These are phyloP conservation scores for Tringa solitaria DNA, from an alignment of 2,113 vertebrate genomes.

Conservation along the genomic window DNA sequence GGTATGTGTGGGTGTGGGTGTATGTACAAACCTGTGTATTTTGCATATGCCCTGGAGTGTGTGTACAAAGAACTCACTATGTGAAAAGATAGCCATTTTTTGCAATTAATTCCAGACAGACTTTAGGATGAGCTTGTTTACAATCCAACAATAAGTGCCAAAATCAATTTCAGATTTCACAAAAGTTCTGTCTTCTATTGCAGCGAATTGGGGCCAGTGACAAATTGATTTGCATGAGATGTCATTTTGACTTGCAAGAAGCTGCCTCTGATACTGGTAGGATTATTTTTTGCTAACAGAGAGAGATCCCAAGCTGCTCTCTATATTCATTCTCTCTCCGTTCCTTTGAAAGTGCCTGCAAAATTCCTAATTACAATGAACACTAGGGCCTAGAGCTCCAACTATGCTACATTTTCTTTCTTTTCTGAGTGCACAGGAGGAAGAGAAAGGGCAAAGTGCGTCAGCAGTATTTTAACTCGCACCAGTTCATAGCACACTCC, in stretches of 20 bases:
- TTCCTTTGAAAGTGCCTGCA: not conserved
- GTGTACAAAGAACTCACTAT: rapidly evolving
- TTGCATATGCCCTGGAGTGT: rapidly evolving
- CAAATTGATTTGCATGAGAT: not conserved
- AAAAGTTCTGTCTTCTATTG: not conserved
- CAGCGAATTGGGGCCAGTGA: not conserved
- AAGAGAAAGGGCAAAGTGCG: not conserved
- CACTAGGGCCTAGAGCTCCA: not conserved
- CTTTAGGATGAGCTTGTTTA: not conserved
- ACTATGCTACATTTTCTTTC: not conserved
- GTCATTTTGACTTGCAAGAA: not conserved
- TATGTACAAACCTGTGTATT: not conserved
- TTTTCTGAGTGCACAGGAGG: not conserved
- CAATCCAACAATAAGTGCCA: not conserved
- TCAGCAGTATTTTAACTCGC: not conserved
- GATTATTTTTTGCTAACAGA: not conserved
- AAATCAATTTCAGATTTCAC: not conserved
- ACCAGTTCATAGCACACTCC: not conserved
- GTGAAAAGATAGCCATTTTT: not conserved
- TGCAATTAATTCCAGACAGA: not conserved
- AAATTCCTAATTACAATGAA: not conserved
- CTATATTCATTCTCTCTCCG: not conserved
- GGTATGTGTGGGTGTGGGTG: not conserved
- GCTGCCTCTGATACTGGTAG: rapidly evolving
- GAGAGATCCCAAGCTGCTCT: not conserved